A percentile compares a stretch with the other conserved stretches of the same genome.
Conservation (phyloP, 1,140 invertebrate species). For the Orius insidiosus region DNA sequence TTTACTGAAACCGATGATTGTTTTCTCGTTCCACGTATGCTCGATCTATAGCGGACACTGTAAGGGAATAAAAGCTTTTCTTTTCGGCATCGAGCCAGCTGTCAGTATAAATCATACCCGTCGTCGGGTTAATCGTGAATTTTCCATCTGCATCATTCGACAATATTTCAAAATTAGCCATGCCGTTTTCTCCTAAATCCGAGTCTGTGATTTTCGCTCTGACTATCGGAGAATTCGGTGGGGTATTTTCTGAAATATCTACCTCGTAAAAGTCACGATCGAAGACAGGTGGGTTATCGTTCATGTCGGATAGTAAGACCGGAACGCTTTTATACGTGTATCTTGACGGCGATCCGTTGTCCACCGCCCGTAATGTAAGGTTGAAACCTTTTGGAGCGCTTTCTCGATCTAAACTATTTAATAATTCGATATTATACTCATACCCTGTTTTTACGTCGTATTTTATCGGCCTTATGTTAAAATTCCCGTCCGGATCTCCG, state of each 20-base stretch:
- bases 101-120: conserved; percentile 76
- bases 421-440: conserved; percentile 59
- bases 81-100: conserved; percentile 72
- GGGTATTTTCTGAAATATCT: conserved; percentile 71
- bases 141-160: conserved; percentile 52
- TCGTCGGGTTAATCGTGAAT: conserved; percentile 71
- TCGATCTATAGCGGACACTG: conserved; percentile 77
- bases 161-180: conserved; percentile 68
- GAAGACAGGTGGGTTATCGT: conserved; percentile 78
- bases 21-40: conserved; percentile 64
- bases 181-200: conserved; percentile 62
- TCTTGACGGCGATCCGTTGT: conserved; percentile 63
- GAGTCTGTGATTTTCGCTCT: conserved; percentile 70
- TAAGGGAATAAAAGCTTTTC: conserved; percentile 75
- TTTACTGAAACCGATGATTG: conserved; percentile 81
- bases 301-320: conserved; percentile 59
- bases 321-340: conserved; percentile 45
- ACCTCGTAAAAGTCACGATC: conserved; percentile 75
- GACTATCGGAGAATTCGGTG: conserved; percentile 72
- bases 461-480: conserved; percentile 45
- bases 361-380: conserved; percentile 65
- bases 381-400: conserved; percentile 63
- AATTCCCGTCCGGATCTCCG: conserved; percentile 74
- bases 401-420: conserved; percentile 58
- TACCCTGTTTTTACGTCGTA: conserved; percentile 13